Conservation (phyloP, 2,113 vertebrate genomes). For the Cisticola juncidis region DNA sequence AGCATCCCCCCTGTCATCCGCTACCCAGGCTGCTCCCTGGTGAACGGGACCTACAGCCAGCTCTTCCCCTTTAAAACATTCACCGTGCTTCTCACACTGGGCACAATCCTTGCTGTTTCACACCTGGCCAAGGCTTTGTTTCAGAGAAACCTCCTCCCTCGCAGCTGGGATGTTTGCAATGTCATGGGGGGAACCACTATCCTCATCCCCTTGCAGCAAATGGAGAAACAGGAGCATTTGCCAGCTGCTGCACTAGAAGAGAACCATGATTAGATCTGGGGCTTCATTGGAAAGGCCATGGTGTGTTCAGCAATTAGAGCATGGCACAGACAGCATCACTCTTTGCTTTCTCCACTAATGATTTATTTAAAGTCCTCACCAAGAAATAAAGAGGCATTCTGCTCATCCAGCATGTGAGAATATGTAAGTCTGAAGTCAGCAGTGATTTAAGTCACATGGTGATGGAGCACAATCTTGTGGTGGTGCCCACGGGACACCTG, state of each 20-base stretch:
- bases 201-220: not conserved
- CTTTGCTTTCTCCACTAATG: not conserved
- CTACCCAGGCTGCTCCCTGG: conserved; percentile 73
- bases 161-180: conserved; percentile 71
- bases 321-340: not conserved
- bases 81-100: conserved; percentile 68
- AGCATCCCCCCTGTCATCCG: conserved; percentile 55
- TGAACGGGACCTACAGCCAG: conserved; percentile 65
- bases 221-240: not conserved
- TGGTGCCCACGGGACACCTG: not conserved
- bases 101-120: conserved; percentile 63
- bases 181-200: not conserved
- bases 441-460: not conserved
- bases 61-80: conserved; percentile 77
- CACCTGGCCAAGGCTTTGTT: conserved; percentile 65
- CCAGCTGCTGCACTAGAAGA: not conserved
- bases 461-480: not conserved
- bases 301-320: not conserved
- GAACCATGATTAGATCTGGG: not conserved
- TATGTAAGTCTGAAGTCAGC: not conserved
- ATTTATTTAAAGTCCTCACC: not conserved
- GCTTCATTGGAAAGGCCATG: fast-evolving
- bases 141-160: conserved; percentile 64
- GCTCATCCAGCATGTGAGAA: not conserved
- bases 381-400: not conserved